A percentile compares a stretch with the other conserved stretches of the same genome.
Evolutionary conservation across 2,797 vertebrate genomes (phyloP).

Genomic region (Coregonus ussuriensis): DNA sequence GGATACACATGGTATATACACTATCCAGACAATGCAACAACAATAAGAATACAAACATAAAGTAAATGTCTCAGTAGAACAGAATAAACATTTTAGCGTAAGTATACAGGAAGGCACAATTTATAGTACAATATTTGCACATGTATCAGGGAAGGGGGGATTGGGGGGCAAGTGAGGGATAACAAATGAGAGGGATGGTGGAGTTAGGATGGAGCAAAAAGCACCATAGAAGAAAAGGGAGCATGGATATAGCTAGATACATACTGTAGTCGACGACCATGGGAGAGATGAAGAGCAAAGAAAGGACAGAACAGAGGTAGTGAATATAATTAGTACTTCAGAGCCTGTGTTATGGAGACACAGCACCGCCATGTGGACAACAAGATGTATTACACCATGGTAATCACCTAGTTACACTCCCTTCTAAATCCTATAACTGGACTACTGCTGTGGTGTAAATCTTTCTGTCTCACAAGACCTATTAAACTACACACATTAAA

Average conservation of each 20-base stretch:
- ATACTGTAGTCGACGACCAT: background rate
- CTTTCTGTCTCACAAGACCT: background rate
- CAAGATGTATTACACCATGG: slow-evolving; percentile 1
- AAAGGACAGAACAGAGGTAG: slow-evolving; percentile 40
- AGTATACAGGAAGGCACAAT: too few species aligned
- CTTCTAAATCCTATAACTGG: background rate
- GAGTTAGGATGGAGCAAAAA: background rate
- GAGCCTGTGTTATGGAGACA: slow-evolving; percentile 40
- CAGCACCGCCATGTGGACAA: slow-evolving; percentile 65
- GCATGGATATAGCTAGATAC: background rate
- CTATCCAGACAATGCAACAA: too few species aligned
- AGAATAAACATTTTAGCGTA: too few species aligned
- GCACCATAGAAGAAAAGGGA: background rate
- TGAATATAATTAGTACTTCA: slow-evolving; percentile 5
- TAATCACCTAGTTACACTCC: background rate
- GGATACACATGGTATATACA: too few species aligned
- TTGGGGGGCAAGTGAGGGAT: too few species aligned
- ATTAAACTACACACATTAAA: slow-evolving; percentile 17
- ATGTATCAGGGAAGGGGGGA: too few species aligned
- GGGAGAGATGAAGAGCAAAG: slow-evolving; percentile 19
- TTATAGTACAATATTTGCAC: too few species aligned
- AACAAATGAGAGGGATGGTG: background rate
- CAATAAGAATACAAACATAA: too few species aligned
- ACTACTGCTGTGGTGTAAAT: slow-evolving; percentile 10
- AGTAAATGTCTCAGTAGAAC: too few species aligned